These are phyloP conservation scores for Anabacerthia variegaticeps DNA, from an alignment of 2,797 vertebrate species.

Conservation along the genomic window DNA sequence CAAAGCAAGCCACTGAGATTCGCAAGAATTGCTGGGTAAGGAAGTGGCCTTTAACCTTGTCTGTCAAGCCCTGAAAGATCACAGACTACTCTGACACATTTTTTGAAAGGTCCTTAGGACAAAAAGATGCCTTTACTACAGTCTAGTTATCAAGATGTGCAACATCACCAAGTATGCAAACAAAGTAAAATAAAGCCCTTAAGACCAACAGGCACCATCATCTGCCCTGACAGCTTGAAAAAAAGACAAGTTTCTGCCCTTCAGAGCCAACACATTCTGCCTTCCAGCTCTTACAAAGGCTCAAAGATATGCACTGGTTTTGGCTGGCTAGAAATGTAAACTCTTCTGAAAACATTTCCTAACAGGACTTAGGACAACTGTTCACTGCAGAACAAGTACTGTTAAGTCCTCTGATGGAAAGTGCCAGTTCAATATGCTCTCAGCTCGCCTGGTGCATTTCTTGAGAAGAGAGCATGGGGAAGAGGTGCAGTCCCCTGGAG, in stretches of 20 bases:
- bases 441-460: not conserved
- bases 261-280: not conserved
- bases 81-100: not conserved
- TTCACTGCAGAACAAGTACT: not conserved
- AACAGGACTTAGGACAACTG: not conserved
- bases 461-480: not conserved
- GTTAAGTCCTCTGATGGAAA: not conserved
- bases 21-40: not conserved
- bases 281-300: not conserved
- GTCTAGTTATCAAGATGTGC: not conserved
- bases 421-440: not conserved
- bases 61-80: not conserved
- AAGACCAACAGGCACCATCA: not conserved
- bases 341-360: not conserved
- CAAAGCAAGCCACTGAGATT: not conserved
- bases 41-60: not conserved
- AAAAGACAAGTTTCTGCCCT: not conserved
- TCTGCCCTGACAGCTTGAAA: not conserved
- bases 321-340: not conserved
- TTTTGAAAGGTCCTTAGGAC: not conserved
- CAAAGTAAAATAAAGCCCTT: not conserved
- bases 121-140: not conserved
- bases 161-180: not conserved
- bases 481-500: not conserved
- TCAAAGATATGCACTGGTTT: not conserved